A percentile compares a stretch with the other conserved stretches of the same genome.
These are phyloP conservation scores for Magallana ariakensis DNA, from an alignment of 1,140 invertebrate genomes.

Conservation along the genomic window DNA sequence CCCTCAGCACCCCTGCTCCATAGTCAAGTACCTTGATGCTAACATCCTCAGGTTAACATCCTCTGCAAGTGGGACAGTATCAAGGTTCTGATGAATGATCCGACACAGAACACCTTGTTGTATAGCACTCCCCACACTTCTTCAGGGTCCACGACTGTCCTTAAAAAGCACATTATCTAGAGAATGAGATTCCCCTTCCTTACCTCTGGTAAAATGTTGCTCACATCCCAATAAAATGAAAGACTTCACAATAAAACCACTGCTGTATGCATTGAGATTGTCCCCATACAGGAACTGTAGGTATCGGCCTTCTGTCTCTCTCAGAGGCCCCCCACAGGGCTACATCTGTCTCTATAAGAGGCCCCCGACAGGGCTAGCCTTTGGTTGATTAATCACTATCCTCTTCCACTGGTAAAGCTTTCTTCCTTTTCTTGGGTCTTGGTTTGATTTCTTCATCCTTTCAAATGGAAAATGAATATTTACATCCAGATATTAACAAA, in stretches of 20 bases:
- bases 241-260: constrained; percentile 24
- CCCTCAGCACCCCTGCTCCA: too few relatives aligned
- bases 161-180: background rate
- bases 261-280: too few relatives aligned
- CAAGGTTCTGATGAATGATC: too few relatives aligned
- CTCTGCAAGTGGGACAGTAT: too few relatives aligned
- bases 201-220: constrained; percentile 1
- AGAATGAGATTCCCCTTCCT: background rate
- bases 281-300: too few relatives aligned
- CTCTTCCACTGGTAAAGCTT: constrained; percentile 84
- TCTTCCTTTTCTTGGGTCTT: constrained; percentile 92
- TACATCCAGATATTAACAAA: too few relatives aligned
- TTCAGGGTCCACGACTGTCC: background rate
- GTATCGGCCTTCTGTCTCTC: too few relatives aligned
- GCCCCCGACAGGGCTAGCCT: background rate
- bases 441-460: constrained; percentile 92
- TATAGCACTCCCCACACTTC: background rate
- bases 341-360: too few relatives aligned
- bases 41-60: too few relatives aligned
- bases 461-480: constrained; percentile 68
- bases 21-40: too few relatives aligned
- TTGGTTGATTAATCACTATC: constrained; percentile 83
- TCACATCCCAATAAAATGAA: constrained; percentile 28
- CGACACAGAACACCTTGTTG: too few relatives aligned
- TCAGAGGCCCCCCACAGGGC: too few relatives aligned